Evolutionary conservation across 2,113 vertebrate species (phyloP), one percentile per base, ranked within the genome.

Genomic region (Salvelinus namaycush): DNA sequence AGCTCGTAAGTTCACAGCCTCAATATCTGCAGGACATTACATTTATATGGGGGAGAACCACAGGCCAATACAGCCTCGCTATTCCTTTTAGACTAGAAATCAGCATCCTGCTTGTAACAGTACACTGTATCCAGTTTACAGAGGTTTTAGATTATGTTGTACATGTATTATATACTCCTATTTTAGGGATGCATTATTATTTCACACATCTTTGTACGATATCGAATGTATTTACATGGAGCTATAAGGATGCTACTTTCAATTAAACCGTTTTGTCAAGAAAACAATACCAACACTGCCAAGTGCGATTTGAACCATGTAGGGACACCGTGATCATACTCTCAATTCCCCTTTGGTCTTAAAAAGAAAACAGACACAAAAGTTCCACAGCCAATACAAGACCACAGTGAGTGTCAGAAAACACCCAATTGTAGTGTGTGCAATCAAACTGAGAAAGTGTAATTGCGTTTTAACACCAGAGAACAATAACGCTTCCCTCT

Each of bases 381-480:
- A 8, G 59, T 62, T 24, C 3, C 59, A 62, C 59, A 62, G 59
- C 59, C 59, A 13, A n/a, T 62, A n/a, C 59, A 62, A 62, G 59
- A 22, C 59, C 59, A 62, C 59, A 54, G 51, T 11, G 59, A 62
- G n/a, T 2, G 13, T 18, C 0, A 62, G 59, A 24, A 24, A 62
- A 62, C 59, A 62, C 59, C 59, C 59, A 62, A 24, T 62, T 62
- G n/a, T 62, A 62, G 20, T 62, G 20, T 60, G 77, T 80, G 86
- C 84, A 90, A 88, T 91, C 76, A 82, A 72, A 79, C 80, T 82
- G 84, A 87, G 85, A 80, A 90, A 86, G 88, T 83, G 80, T 93
- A 91, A 93, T 93, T 91, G 89, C 76, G 83, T 93, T 93, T 92
- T 92, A 93, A 92, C 89, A 54, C 76, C 82, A 87, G 88, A 87